Conservation (phyloP, 2,113 vertebrate genomes). For the Sialia sialis region DNA sequence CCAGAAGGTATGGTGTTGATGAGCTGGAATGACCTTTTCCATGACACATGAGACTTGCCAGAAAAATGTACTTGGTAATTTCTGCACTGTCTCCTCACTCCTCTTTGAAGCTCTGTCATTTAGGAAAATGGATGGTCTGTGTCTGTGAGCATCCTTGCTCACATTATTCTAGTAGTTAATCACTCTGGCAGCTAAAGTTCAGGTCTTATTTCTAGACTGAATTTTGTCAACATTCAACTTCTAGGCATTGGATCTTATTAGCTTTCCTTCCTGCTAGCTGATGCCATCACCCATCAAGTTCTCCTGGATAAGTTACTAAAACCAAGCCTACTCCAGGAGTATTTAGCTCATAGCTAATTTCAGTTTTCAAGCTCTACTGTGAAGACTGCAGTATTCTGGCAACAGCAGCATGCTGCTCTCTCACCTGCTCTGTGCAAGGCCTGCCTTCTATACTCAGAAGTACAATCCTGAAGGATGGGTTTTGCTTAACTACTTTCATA, state of each 20-base stretch:
- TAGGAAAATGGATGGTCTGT: constrained; percentile 5
- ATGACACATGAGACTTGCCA: background rate
- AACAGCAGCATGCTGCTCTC: background rate
- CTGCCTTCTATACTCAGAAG: background rate
- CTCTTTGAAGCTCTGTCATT: background rate
- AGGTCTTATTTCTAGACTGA: background rate
- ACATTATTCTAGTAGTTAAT: constrained; percentile 12
- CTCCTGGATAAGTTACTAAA: background rate
- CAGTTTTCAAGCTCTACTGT: background rate
- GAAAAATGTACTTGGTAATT: background rate
- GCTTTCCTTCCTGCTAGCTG: background rate
- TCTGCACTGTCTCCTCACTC: background rate
- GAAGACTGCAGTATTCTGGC: background rate
- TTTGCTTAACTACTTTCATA: background rate
- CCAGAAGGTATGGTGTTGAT: background rate
- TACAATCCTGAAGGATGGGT: background rate
- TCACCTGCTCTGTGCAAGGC: background rate
- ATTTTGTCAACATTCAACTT: constrained; percentile 19
- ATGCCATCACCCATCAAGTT: background rate
- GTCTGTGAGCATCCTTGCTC: background rate
- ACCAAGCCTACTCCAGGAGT: background rate
- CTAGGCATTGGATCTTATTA: background rate
- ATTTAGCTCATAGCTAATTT: background rate
- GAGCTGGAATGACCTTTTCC: background rate
- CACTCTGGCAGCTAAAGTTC: background rate